Conservation (phyloP, 2,797 vertebrate species). For the Danio jaintianensis region DNA sequence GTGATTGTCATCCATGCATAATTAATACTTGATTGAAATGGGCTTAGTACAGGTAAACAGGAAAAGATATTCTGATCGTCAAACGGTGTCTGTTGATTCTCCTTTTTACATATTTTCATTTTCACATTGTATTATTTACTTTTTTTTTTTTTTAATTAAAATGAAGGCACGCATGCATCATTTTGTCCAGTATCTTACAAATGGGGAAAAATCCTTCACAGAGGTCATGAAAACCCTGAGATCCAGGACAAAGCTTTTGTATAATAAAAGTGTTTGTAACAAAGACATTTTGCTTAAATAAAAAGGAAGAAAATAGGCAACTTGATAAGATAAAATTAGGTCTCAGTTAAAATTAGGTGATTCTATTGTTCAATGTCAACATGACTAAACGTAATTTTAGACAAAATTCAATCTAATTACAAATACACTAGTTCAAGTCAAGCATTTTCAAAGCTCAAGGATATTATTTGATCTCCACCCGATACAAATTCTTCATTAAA, state of each 20-base stretch:
- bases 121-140: not conserved
- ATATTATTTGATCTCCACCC: not conserved
- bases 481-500: slow-evolving; percentile 16
- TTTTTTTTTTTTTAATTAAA: not conserved
- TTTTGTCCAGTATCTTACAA: slow-evolving; percentile 4
- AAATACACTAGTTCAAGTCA: slow-evolving; percentile 25
- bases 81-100: not conserved
- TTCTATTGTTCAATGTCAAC: not conserved
- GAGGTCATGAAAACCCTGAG: slow-evolving; percentile 30
- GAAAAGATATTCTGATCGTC: not conserved
- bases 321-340: not conserved
- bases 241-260: slow-evolving; percentile 20
- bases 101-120: not conserved
- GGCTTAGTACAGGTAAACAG: not conserved
- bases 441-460: slow-evolving; percentile 15
- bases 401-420: not conserved
- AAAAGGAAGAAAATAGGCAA: not conserved
- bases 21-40: slow-evolving; percentile 7
- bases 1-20: slow-evolving; percentile 26
- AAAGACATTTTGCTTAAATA: slow-evolving; percentile 36
- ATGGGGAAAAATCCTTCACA: slow-evolving; percentile 3
- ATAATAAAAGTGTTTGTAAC: slow-evolving; percentile 26
- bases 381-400: not conserved
- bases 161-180: slow-evolving; percentile 32
- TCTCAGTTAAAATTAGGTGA: not conserved